Conservation (phyloP, 2,797 vertebrate species). For the Sebastes goodei region DNA sequence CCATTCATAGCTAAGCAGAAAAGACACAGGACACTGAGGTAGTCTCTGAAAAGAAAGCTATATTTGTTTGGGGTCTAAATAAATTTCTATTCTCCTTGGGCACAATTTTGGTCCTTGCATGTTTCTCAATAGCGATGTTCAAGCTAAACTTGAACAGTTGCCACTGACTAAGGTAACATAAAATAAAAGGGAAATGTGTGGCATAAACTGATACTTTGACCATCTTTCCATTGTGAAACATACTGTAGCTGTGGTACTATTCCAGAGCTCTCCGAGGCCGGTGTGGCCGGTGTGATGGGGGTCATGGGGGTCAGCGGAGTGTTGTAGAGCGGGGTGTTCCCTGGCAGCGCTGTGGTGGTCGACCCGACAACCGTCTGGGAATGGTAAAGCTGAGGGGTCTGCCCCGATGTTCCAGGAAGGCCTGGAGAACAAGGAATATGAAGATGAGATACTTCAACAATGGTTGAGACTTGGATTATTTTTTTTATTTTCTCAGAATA, state of each 20-base stretch:
- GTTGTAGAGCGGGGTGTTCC: slow-evolving; percentile 91
- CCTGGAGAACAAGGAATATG: slow-evolving; percentile 37
- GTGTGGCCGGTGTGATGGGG: slow-evolving; percentile 94
- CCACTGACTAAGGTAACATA: background rate
- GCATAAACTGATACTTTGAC: background rate
- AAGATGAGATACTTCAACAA: background rate
- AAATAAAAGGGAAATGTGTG: background rate
- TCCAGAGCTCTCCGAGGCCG: slow-evolving; percentile 96
- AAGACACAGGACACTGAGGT: too few species aligned
- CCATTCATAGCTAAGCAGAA: too few species aligned
- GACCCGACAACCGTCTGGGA: slow-evolving; percentile 88
- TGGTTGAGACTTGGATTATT: background rate
- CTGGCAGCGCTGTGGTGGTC: slow-evolving; percentile 93
- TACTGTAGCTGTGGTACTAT: slow-evolving; percentile 98
- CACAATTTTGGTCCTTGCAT: background rate
- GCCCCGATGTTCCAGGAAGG: slow-evolving; percentile 87
- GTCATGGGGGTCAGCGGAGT: slow-evolving; percentile 95
- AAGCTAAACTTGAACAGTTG: background rate
- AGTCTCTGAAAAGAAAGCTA: background rate
- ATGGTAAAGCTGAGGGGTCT: slow-evolving; percentile 96
- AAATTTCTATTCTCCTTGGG: background rate
- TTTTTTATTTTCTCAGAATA: background rate
- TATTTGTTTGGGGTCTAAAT: background rate
- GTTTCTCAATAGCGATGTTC: background rate
- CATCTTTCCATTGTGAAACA: slow-evolving; percentile 60